Base-by-base conservation (phyloP, 2,888 invertebrate species). In the Pomacea canaliculata region DNA sequence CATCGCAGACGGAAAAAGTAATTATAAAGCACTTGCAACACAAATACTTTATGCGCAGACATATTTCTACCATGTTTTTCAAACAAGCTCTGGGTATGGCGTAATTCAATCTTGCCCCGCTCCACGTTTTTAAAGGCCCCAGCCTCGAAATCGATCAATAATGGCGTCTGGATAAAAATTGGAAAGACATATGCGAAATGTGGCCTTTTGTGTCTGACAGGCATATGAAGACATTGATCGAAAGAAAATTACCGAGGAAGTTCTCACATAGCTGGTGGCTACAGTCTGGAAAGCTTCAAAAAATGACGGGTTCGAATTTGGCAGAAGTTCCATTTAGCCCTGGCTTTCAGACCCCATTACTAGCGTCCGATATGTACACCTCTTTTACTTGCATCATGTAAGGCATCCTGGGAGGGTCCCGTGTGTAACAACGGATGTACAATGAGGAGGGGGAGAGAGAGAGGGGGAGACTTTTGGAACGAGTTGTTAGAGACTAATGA, bases 151-250 rank as follows among this genome's bases (percentile, higher is more conserved):
- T 27, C 73, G 73, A 73, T 73, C 73, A 51, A 73, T 73, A 56
- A 23, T 51, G 73, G 60, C 48, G 73, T 73, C 73, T 73, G 73
- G 68, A 46, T 60, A 60, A 59, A 73, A 60, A 68, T 73, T 68
- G 68, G 73, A 67, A 73, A 73, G 67, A 73, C 73, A 73, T 67
- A 73, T 68, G 68, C 73, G 67, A 51, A 67, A 73, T 67, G 73
- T 73, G 68, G 60, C 73, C 66, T 73, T 68, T 73, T 68, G 68
- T 60, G 73, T 73, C 73, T 73, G 67, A 73, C 73, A 68, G 56
- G 67, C 73, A 73, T 68, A 67, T 59, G 37, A 68, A 59, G 59
- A 67, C 67, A 73, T 68, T 68, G 73, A 73, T 73, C 73, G 73
- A 67, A 73, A 60, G 73, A 73, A 73, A 73, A 73, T 73, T 37